Base-by-base conservation (phyloP, 2,797 vertebrate species). In the Bradypodion pumilum region DNA sequence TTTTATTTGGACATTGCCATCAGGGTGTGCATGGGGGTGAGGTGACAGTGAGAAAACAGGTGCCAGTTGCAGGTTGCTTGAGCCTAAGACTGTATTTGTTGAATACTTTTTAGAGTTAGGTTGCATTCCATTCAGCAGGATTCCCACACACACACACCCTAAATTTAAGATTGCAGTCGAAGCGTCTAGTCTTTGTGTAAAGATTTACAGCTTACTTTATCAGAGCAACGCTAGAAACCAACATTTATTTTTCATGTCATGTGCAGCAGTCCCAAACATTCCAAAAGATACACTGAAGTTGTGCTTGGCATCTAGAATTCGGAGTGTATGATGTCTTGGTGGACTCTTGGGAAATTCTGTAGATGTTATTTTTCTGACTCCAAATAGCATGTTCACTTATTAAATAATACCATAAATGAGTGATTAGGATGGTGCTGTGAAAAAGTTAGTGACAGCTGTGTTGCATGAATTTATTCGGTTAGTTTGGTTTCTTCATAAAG, bases 381-480 rank as follows among this genome's bases (percentile, higher is more conserved):
- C 23, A 78, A 83, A 19, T 32, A 21, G 66, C 78, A 7, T 65
- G n/a, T 52, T 42, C 60, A 49, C n/a, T 79, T 10, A 63, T 63
- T 65, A 74, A 74, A 73, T 44, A 35, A 74, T 68, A 65, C 27
- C 35, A 74, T 29, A 79, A 73, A 40, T 49, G 10, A 72, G 32
- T 37, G 1, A 72, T 60, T 29, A 42, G 32, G 7, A 13, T 35
- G 8, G 70, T n/a, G 44, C 29, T 74, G 49, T 35, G 46, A 16
- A 44, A 85, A 77, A 78, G 35, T 56, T 44, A 29, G 12, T 80
- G 69, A 25, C 83, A 65, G 78, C 77, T 80, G 49, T 85, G 37
- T 74, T 74, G 44, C 13, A 12, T 46, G 16, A 80, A 74, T 49
- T 52, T 65, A 65, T 65, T 74, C 73, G 74, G 59, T 44, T 27